Conservation (phyloP, 30 jellyfish, hydroid and myxozoan species). For the Aurelia aurita region DNA sequence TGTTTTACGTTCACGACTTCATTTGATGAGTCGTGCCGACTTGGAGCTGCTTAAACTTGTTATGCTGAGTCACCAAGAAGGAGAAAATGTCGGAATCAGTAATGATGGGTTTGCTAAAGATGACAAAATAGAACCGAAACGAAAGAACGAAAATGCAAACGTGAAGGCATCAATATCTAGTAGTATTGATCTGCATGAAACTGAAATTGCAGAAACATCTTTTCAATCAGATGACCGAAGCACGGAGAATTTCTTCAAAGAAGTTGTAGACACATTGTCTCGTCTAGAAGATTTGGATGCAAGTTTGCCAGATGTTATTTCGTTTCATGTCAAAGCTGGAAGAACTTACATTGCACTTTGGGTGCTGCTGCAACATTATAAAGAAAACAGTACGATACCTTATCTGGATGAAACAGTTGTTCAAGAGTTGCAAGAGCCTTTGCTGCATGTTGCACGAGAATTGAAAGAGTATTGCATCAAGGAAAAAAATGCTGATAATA, state of each 20-base stretch:
- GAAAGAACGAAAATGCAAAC: not conserved
- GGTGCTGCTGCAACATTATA: conserved; percentile 20
- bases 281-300: conserved; percentile 13
- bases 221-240: not conserved
- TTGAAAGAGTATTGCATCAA: conserved; percentile 16
- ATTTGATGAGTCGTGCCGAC: conserved; percentile 30
- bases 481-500: conserved; percentile 1
- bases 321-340: conserved; percentile 47
- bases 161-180: not conserved
- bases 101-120: conserved; percentile 50
- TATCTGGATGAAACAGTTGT: conserved; percentile 6
- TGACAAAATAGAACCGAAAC: not conserved
- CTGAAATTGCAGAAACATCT: conserved; percentile 28
- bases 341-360: conserved; percentile 55
- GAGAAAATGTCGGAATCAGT: conserved; percentile 4
- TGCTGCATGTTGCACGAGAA: conserved; percentile 29
- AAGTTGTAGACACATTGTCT: conserved; percentile 12
- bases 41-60: conserved; percentile 48
- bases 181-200: conserved; percentile 1
- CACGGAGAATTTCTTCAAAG: conserved; percentile 18
- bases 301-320: conserved; percentile 6
- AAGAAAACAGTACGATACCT: conserved; percentile 25
- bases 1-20: conserved; percentile 34
- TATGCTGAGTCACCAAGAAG: conserved; percentile 16
- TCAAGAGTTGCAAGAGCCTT: conserved; percentile 23